These are phyloP conservation scores for Platyrinchus mystaceus DNA, from an alignment of 2,797 vertebrate genomes.

Conservation along the genomic window DNA sequence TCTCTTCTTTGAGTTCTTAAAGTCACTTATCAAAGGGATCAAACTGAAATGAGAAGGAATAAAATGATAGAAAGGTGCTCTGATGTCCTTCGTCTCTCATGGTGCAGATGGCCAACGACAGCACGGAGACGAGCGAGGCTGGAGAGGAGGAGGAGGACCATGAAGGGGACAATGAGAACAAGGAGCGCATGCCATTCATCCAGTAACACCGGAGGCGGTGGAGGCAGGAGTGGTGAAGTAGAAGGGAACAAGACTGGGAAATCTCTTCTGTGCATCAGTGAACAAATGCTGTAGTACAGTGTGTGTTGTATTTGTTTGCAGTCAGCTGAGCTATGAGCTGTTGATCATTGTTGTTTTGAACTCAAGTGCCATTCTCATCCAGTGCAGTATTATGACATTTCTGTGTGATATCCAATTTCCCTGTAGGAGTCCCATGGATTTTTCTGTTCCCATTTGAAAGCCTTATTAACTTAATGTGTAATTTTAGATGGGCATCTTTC, in stretches of 20 bases:
- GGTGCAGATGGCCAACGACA: conserved; percentile 95
- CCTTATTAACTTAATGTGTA: conserved; percentile 45
- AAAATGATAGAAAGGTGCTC: not conserved
- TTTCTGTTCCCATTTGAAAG: conserved; percentile 49
- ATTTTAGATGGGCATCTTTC: conserved; percentile 54
- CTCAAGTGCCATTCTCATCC: conserved; percentile 83
- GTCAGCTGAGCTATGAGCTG: conserved; percentile 80
- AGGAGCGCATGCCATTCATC: conserved; percentile 98
- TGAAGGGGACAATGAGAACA: conserved; percentile 94
- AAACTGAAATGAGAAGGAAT: not conserved
- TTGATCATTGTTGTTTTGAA: conserved; percentile 80
- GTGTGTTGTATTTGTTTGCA: conserved; percentile 83
- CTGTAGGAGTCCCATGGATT: conserved; percentile 52
- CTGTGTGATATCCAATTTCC: conserved; percentile 58
- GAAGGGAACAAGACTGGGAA: conserved; percentile 68
- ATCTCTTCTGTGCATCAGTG: conserved; percentile 79
- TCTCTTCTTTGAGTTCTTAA: not conserved
- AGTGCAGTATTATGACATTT: conserved; percentile 78
- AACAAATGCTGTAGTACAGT: conserved; percentile 85
- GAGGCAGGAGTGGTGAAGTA: not conserved
- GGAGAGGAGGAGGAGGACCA: conserved; percentile 98
- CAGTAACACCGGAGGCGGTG: conserved; percentile 77
- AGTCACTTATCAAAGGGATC: not conserved
- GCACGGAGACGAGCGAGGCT: conserved; percentile 98
- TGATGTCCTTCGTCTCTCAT: not conserved